These are phyloP conservation scores for Chelonoidis abingdonii DNA, from an alignment of 2,113 vertebrate species.

Conservation along the genomic window DNA sequence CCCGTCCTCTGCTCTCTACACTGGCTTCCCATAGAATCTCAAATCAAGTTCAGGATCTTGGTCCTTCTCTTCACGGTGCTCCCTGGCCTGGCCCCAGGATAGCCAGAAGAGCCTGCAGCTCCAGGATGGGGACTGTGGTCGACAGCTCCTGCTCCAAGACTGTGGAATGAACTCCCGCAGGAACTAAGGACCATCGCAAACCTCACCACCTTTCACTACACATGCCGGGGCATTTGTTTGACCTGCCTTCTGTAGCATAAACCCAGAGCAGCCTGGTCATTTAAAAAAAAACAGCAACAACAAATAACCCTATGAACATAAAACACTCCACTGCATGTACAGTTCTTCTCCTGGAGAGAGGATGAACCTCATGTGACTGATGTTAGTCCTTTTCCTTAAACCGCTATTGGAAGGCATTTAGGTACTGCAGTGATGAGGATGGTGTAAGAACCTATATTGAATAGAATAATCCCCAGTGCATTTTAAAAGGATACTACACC, in stretches of 20 bases:
- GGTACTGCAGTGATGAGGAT: neutral
- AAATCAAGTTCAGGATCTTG: neutral
- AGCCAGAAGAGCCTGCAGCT: neutral
- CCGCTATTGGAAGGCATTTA: neutral
- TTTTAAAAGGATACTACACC: neutral
- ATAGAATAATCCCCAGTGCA: neutral
- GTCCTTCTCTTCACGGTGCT: neutral
- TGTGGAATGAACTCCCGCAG: neutral
- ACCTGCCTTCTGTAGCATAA: neutral
- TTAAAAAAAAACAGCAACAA: neutral
- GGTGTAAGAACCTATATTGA: neutral
- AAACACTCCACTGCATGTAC: neutral
- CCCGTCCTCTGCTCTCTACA: neutral
- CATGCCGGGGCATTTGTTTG: neutral
- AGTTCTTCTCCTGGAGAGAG: neutral
- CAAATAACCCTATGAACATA: neutral
- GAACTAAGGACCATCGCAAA: neutral
- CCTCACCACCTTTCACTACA: neutral
- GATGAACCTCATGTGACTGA: neutral
- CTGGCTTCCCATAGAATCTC: neutral
- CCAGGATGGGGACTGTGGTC: neutral
- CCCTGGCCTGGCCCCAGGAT: neutral
- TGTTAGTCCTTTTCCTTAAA: conserved; percentile 31
- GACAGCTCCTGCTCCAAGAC: neutral
- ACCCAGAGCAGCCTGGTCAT: neutral